Evolutionary conservation across 37 sponge, comb jelly and placozoan genomes (phyloP).

Genomic region (Spongia lamella): DNA sequence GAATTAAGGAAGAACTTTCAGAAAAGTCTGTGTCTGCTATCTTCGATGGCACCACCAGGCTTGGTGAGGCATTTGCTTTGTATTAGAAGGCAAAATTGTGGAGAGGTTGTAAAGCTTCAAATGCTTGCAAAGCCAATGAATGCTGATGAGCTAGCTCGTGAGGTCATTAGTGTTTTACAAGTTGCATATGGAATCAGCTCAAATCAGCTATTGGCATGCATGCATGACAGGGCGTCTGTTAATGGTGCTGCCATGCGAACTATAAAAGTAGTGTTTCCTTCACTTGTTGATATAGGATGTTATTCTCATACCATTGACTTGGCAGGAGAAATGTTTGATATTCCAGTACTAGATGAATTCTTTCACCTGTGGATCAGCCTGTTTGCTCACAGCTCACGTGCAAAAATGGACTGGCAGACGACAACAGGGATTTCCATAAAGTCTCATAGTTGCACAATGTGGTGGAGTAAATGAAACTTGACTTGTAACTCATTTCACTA

Average conservation of each 20-base stretch:
- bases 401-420: conserved; percentile 4
- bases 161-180: conserved; percentile 12
- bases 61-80: conserved; percentile 4
- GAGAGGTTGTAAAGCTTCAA: conserved; percentile 1
- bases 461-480: conserved; percentile 19
- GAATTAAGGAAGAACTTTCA: too few species aligned
- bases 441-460: background rate
- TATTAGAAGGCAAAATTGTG: background rate
- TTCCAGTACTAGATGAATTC: conserved; percentile 11
- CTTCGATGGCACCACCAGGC: background rate
- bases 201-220: conserved; percentile 10
- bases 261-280: conserved; percentile 5
- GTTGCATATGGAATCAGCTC: conserved; percentile 2
- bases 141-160: conserved; percentile 31
- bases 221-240: conserved; percentile 26
- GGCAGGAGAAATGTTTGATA: conserved; percentile 11
- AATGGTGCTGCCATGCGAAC: conserved; percentile 31
- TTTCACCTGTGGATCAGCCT: conserved; percentile 6
- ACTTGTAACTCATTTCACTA: too few species aligned
- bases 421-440: background rate
- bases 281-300: conserved; percentile 13
- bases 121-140: conserved; percentile 15
- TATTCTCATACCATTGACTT: conserved; percentile 11
- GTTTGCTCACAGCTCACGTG: conserved; percentile 18
- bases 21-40: background rate